Evolutionary conservation across 2,113 vertebrate genomes (phyloP), one percentile per base, ranked within the genome.

Genomic region (Psettodes erumei): DNA sequence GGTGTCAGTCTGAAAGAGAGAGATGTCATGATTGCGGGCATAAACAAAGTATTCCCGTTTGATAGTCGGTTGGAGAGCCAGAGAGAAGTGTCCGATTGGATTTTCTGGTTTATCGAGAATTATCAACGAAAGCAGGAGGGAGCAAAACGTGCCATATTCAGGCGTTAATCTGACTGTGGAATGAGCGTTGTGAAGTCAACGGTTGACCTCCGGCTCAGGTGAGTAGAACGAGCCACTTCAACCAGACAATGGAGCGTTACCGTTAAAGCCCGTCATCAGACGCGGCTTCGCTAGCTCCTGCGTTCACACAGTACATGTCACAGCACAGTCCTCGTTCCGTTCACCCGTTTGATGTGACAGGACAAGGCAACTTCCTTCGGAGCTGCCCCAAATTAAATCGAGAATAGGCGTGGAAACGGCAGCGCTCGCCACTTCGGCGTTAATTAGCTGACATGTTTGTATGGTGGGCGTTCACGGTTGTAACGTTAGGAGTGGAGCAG

Each of bases 141-240:
- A n/a, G 15, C 33, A 23, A 37, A 9, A 47, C 21, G 32, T 30
- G 15, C 2, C 18, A 13, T 13, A 6, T 45, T 43, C 16, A 9
- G 12, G 7, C 1, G 38, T n/a, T 0, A n/a, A 50, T 70, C 28
- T 19, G 1, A 1, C 9, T 11, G 27, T 13, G 33, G 28, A 28
- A 56, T 11, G n/a, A 23, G 62, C 45, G 66, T 75, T 67, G 73
- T 72, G 10, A 8, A 56, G 23, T 56, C 71, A 42, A 30, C 54
- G 69, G 67, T 65, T 85, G 4, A 19, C 18, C 74, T 70, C 60
- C 28, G 5, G 37, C 19, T 72, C 77, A 75, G 86, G 88, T 85
- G 61, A 86, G 83, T 33, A 2, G 25, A 53, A 15, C 27, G 16
- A n/a, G n/a, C 27, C 25, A 51, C 63, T 62, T 70, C 25, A 48